Base-by-base conservation (phyloP, 2,888 invertebrate genomes). In the Machimus atricapillus region DNA sequence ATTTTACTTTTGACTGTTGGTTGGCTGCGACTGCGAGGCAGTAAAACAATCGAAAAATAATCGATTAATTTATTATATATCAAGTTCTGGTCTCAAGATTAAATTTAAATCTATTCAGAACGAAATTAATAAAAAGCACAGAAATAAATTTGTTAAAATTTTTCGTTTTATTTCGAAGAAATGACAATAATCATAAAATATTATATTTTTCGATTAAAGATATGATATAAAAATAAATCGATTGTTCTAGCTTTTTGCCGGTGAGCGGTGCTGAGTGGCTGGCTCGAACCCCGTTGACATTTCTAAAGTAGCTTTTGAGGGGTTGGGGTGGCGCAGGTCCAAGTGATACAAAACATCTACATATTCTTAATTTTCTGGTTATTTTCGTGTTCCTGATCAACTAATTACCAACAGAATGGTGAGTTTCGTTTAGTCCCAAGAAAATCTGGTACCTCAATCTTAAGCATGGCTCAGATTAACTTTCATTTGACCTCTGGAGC, bases 401-500 rank as follows among this genome's bases (percentile, higher is more conserved):
- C 27, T 66, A 66, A 66, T 66, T 27, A 23, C 9, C 8, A 23
- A 23, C 52, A 52, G 8, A 66, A 66, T 66, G 66, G 66, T 66
- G 5, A 66, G 66, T 66, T 66, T 19, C 8, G 14, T 4, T 27
- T 66, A 8, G 4, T 12, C 12, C 2, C 5, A 66, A 66, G 27
- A 23, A 12, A 27, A 12, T 0, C 12, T 19, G 12, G 23, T 27
- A n/a, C 6, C 1, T 52, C 3, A 19, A 0, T 27, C 12, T 23
- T 27, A 9, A 23, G 0, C 2, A 5, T 58, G 23, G 12, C 9
- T 23, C 27, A 66, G 23, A 66, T 66, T 81, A 81, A 81, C 81
- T 81, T 81, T 81, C 81, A 81, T 81, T 81, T 81, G 81, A 81
- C 81, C 81, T 81, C 34, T 81, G 27, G 27, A 4, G 8, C 9